phyloP scores from a whole-genome alignment of 2,113 vertebrate genomes.

The Polypterus senegalus region DNA sequence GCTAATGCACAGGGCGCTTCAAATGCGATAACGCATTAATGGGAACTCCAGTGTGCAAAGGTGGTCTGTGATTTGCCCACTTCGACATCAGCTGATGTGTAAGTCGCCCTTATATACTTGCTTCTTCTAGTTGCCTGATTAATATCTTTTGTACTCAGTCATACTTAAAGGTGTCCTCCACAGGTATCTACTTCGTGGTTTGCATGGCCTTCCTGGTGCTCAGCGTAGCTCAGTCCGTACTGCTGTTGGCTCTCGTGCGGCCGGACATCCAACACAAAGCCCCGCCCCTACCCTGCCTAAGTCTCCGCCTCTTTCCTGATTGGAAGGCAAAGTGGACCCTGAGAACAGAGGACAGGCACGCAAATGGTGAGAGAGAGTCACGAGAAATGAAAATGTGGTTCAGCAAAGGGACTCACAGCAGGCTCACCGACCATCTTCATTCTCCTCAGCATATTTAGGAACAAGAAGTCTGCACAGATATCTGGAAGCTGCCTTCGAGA shows the following conservation, averaged over 20 bases:
- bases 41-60: too few species aligned
- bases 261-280: constrained; percentile 3
- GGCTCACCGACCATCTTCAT: background rate
- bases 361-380: background rate
- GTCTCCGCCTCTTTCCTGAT: background rate
- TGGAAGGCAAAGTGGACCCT: background rate
- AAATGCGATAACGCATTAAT: too few species aligned
- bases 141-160: too few species aligned
- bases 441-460: background rate
- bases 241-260: constrained; percentile 15
- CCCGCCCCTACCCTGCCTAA: constrained; percentile 8
- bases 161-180: too few species aligned
- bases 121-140: too few species aligned
- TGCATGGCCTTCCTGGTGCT: constrained; percentile 17
- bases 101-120: too few species aligned
- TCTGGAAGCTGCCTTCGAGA: background rate
- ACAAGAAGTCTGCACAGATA: background rate
- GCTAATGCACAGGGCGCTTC: too few species aligned
- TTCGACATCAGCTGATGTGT: too few species aligned
- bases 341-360: background rate
- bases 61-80: too few species aligned
- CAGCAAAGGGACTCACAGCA: background rate
- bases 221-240: constrained; percentile 12
- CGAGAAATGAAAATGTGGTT: background rate
- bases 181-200: constrained; percentile 20